Evolutionary conservation across 1,140 invertebrate species (phyloP), one percentile per base, ranked within the genome.

Genomic region (Drosophila santomea): DNA sequence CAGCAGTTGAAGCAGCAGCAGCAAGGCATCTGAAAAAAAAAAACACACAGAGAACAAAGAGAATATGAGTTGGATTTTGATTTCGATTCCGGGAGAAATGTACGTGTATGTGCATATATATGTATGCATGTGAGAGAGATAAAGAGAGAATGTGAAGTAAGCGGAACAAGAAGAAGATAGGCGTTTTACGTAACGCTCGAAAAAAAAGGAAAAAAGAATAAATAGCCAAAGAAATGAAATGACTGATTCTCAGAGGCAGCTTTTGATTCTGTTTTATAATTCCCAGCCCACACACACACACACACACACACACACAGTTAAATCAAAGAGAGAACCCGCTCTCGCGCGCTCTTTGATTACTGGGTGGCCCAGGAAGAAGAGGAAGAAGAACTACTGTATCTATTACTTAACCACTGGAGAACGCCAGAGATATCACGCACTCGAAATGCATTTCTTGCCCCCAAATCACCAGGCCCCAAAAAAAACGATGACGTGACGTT

Each of bases 211-310:
- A 2, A 20, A 20, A 20, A 55, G 8, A 67, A 39, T 25, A 60
- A 45, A 38, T 55, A 7, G 63, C 58, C 58, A 67, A 67, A 61
- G 62, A 62, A 73, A 74, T 67, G 43, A 74, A 78, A 75, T 81
- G 69, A 62, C 58, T 57, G 80, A 83, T 83, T 83, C 80, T 80
- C 75, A 38, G 61, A 57, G 71, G 73, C 80, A 80, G 85, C 80
- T 89, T 89, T 89, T 89, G 84, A 89, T 89, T 89, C 84, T 89
- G 84, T 89, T 89, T 89, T 89, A 89, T 89, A 89, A 89, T 84
- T 84, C 83, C 59, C 39, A 12, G 56, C 39, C 48, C 43, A 48
- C 50, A 51, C 25, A 25, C 25, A 25, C 23, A 25, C 23, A 25
- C n/a, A n/a, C n/a, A n/a, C n/a, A n/a, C 4, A 73, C 48, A 55